Evolutionary conservation across 2,113 vertebrate genomes (phyloP), one percentile per base, ranked within the genome.

Genomic region (Ailurus styani): DNA sequence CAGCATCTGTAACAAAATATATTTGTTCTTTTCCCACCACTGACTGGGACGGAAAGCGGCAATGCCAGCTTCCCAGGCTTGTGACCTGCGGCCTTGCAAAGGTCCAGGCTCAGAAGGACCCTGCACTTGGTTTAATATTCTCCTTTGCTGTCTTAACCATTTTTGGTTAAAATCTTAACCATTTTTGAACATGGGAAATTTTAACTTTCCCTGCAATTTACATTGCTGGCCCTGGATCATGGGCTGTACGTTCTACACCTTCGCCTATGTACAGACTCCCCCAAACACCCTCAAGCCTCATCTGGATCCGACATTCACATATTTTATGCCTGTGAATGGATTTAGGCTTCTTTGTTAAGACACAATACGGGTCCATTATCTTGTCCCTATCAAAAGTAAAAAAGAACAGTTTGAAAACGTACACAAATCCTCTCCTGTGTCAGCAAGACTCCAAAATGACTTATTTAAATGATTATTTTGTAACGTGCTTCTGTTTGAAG

Each of bases 401-500:
- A 95, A 95, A 79, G 60, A 95, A 96, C 90, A 95, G 42, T 91
- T 95, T 96, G 91, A 97, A 98, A 96, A 93, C n/a, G 42, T 95
- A 93, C 47, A 97, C 87, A 95, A 95, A 89, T 78, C 77, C 52
- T 98, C 72, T 98, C 62, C 42, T 87, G 23, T 97, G 97, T 94
- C 93, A 95, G 84, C 86, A 95, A 96, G 78, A 86, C 47, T 93
- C 77, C 77, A 93, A 78, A 97, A 42, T 82, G 62, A 86, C 89
- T 98, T 96, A 93, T 83, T 79, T 97, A 96, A 95, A 94, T 97
- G 52, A 94, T 97, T 95, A 93, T 9, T 83, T 90, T 96, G 15
- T 95, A 97, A 97, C 96, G 47, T 57, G 54, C 72, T 83, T 94
- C 91, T 85, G 68, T 82, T 96, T 93, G 81, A 86, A 66, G 15